These are phyloP conservation scores for Chironomus tepperi DNA, from an alignment of 1,140 invertebrate species.

Conservation along the genomic window DNA sequence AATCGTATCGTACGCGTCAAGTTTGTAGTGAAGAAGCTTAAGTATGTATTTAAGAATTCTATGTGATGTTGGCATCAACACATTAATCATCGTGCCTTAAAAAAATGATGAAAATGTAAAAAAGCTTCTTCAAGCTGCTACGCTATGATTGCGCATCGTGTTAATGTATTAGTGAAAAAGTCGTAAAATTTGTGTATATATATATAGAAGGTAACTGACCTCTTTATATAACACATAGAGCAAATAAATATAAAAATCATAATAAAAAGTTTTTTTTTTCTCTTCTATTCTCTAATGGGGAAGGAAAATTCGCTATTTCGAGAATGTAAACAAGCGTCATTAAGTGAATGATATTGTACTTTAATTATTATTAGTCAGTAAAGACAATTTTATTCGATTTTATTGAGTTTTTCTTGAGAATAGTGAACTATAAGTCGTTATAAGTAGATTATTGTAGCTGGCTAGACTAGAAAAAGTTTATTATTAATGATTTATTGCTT, in stretches of 20 bases:
- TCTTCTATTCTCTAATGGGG: too few species aligned
- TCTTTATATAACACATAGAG: conserved; percentile 14
- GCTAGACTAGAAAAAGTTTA: too few species aligned
- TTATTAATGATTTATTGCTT: too few species aligned
- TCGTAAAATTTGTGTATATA: too few species aligned
- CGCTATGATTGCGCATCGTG: neutral
- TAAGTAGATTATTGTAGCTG: too few species aligned
- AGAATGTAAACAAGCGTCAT: conserved; percentile 6
- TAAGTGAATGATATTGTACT: neutral
- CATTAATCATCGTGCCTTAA: neutral
- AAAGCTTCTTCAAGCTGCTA: neutral
- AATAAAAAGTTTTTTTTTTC: too few species aligned
- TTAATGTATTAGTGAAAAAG: neutral
- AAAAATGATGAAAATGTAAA: neutral
- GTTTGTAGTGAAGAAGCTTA: neutral
- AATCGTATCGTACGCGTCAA: neutral
- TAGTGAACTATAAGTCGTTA: too few species aligned
- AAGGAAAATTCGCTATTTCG: neutral
- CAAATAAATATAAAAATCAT: neutral
- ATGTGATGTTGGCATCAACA: neutral
- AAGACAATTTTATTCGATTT: neutral
- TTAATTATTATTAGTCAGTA: neutral
- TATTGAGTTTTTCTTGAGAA: too few species aligned
- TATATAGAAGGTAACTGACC: neutral
- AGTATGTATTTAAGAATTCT: too few species aligned